Base-by-base conservation (phyloP, 2,797 vertebrate genomes). In the Notolabrus celidotus region DNA sequence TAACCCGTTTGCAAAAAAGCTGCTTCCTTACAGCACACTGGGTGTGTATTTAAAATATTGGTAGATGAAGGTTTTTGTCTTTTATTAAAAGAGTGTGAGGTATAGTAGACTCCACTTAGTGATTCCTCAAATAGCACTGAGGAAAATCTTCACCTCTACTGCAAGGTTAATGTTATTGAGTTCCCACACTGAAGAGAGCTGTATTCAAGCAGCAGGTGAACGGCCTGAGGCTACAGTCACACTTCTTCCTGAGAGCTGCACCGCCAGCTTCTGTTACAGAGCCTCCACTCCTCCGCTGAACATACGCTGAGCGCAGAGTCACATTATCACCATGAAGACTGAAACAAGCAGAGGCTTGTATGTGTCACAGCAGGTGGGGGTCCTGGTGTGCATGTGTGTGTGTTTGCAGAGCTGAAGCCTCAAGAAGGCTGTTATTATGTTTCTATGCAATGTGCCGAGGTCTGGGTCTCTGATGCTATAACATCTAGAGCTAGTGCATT, bases 161-260 rank as follows among this genome's bases (percentile, higher is more conserved):
- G 22, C 31, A 31, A 27, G 34, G 43, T 63, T 27, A 31, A 10
- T 29, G 29, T 38, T 17, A 36, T 19, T 36, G n/a, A 23, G n/a
- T 38, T 36, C 12, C 22, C 23, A 9, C n/a, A 20, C 1, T 29
- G 14, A 36, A 36, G 5, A 25, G 46, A 22, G 2, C 14, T 38
- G 17, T n/a, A 46, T 56, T 74, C 14, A 50, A 61, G 71, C 45
- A 60, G 49, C 56, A 60, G 62, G 62, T 74, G 56, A 60, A 27
- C 49, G 25, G 56, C 63, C 36, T 0, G 22, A 20, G 50, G 63
- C 10, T 8, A 64, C 15, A 16, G 15, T 17, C 43, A 43, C 33
- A 31, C 25, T 15, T 45, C 25, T 64, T 33, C 9, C 56, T 20
- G 22, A 42, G 25, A 49, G 23, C 33, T 38, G 9, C 12, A 27